A percentile compares a stretch with the other conserved stretches of the same genome.
phyloP scores from a whole-genome alignment of 2,888 invertebrate genomes.

The Tuberolachnus salignus region DNA sequence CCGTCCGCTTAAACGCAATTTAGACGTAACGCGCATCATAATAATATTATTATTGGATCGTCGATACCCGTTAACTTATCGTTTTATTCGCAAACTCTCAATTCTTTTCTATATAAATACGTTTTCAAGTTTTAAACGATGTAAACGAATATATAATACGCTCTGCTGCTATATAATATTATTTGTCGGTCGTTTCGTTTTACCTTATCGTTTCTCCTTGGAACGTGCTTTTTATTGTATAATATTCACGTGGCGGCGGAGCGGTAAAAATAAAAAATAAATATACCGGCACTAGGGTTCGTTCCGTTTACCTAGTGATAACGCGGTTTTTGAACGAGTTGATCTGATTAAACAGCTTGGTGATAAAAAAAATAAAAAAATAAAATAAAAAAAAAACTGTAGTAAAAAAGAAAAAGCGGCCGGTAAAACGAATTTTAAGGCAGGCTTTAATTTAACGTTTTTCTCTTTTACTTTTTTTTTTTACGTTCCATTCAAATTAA shows the following conservation, averaged over 20 bases:
- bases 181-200: not conserved
- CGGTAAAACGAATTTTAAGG: conserved; percentile 34
- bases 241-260: too few species aligned
- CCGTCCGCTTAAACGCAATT: not conserved
- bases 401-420: conserved; percentile 20
- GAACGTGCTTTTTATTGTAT: not conserved
- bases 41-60: too few species aligned
- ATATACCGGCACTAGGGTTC: not conserved
- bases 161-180: too few species aligned
- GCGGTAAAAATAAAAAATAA: not conserved
- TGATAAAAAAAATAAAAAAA: conserved; percentile 11
- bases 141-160: too few species aligned
- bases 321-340: conserved; percentile 15
- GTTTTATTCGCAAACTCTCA: not conserved
- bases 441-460: conserved; percentile 40
- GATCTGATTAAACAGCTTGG: conserved; percentile 34
- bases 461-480: not conserved
- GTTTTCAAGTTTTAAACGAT: too few species aligned
- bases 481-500: conserved; percentile 48
- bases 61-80: not conserved
- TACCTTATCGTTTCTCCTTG: not conserved
- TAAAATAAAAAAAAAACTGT: not conserved
- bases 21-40: not conserved
- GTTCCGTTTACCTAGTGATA: conserved; percentile 20
- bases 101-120: too few species aligned